phyloP scores from a whole-genome alignment of 1,140 invertebrate genomes.

The Drosophila santomea region DNA sequence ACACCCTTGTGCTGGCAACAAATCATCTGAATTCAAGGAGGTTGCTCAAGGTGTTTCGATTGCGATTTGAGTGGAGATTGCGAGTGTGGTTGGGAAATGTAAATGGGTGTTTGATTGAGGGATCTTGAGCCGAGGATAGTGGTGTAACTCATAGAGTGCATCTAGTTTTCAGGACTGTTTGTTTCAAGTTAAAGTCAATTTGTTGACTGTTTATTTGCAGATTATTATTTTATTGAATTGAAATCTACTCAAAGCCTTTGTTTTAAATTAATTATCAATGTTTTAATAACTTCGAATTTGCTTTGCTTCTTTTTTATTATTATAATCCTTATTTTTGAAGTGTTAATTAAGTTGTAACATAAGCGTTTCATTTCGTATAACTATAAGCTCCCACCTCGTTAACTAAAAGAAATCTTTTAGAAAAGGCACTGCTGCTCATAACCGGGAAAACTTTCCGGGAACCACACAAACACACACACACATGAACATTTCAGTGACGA shows the following conservation, averaged over 20 bases:
- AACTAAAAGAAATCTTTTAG: not conserved
- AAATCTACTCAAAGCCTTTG: too few species aligned
- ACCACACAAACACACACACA: not conserved
- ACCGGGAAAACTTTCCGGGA: conserved; percentile 46
- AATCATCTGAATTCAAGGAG: conserved; percentile 59
- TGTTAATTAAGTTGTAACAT: too few species aligned
- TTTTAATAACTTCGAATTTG: too few species aligned
- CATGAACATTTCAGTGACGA: conserved; percentile 56
- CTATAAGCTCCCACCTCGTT: conserved; percentile 18
- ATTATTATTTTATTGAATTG: too few species aligned
- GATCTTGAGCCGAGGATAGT: conserved; percentile 11
- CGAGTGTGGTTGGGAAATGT: conserved; percentile 24
- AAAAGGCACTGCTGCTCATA: conserved; percentile 49
- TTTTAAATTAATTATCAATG: too few species aligned
- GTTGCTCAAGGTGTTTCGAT: conserved; percentile 42
- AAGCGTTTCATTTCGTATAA: not conserved
- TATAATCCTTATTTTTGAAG: too few species aligned
- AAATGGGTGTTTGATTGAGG: conserved; percentile 36
- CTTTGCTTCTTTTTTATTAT: too few species aligned
- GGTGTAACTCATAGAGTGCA: not conserved
- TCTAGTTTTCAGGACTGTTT: not conserved
- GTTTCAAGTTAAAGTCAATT: too few species aligned
- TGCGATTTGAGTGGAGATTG: conserved; percentile 43
- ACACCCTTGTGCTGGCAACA: conserved; percentile 56
- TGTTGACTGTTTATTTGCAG: too few species aligned